These are phyloP conservation scores for Lepilemur ruficaudatus DNA, from an alignment of 2,797 vertebrate genomes.

Conservation along the genomic window DNA sequence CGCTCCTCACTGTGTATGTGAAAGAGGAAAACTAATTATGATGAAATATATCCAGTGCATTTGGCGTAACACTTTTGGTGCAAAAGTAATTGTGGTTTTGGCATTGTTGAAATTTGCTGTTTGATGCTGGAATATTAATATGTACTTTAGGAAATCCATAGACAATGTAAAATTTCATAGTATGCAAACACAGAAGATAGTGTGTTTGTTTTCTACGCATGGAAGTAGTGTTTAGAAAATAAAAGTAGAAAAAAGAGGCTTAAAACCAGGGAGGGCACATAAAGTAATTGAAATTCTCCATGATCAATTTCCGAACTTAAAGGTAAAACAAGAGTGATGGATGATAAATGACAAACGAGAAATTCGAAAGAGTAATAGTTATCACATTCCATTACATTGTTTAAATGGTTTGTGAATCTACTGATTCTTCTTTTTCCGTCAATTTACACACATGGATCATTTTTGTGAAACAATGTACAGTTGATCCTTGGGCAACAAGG, in stretches of 20 bases:
- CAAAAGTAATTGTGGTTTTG: no score
- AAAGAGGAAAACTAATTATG: not conserved
- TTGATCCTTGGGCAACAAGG: not conserved
- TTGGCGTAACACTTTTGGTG: no score
- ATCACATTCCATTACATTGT: not conserved
- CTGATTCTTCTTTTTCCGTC: not conserved
- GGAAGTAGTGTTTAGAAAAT: not conserved
- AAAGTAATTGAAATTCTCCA: not conserved
- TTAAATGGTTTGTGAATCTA: not conserved
- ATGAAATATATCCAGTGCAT: not conserved
- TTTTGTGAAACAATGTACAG: not conserved
- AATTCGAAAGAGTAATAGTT: not conserved
- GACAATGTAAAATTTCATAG: not conserved
- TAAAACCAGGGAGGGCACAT: not conserved
- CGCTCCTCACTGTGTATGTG: not conserved
- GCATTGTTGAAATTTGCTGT: no score
- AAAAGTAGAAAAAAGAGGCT: not conserved
- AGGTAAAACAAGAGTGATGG: not conserved
- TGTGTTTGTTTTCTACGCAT: not conserved
- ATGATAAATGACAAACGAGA: not conserved
- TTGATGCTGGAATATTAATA: not conserved
- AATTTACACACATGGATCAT: not conserved
- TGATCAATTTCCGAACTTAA: not conserved
- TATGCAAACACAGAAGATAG: not conserved
- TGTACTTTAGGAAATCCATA: not conserved